phyloP scores from a whole-genome alignment of 2,113 vertebrate species.

The Pungitius pungitius region DNA sequence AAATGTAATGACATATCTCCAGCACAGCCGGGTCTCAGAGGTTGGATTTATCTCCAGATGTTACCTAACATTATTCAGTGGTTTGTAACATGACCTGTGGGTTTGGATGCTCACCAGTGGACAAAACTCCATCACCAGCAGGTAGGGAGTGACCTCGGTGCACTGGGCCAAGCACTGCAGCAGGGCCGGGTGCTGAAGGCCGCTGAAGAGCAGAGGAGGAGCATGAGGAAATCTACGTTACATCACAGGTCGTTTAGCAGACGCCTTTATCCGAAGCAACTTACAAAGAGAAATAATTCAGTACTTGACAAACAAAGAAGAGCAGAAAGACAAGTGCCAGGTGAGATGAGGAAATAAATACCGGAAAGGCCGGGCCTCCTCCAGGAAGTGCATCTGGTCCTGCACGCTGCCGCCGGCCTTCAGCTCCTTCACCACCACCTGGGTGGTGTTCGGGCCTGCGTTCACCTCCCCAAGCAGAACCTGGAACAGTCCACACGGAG shows the following conservation, averaged over 20 bases:
- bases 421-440: slow-evolving; percentile 96
- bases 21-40: not conserved
- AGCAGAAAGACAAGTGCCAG: not conserved
- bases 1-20: not conserved
- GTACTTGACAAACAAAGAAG: not conserved
- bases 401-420: slow-evolving; percentile 87
- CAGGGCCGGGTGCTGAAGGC: slow-evolving; percentile 91
- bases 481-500: slow-evolving; percentile 68
- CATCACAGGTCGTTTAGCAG: no score
- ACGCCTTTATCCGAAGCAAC: no score
- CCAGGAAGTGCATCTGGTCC: slow-evolving; percentile 94
- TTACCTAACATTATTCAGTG: not conserved
- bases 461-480: slow-evolving; percentile 94
- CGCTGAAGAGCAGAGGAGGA: slow-evolving; percentile 67
- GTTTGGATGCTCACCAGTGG: slow-evolving; percentile 87
- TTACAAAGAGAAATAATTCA: no score
- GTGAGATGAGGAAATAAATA: slow-evolving; percentile 46
- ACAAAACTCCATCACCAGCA: slow-evolving; percentile 98
- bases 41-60: not conserved
- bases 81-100: not conserved
- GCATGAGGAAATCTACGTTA: no score
- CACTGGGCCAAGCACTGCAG: slow-evolving; percentile 95
- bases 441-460: slow-evolving; percentile 84
- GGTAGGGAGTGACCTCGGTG: slow-evolving; percentile 90
- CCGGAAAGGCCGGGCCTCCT: slow-evolving; percentile 92